Base-by-base conservation (phyloP, 2,113 vertebrate genomes). In the Marcusenius ussheri region DNA sequence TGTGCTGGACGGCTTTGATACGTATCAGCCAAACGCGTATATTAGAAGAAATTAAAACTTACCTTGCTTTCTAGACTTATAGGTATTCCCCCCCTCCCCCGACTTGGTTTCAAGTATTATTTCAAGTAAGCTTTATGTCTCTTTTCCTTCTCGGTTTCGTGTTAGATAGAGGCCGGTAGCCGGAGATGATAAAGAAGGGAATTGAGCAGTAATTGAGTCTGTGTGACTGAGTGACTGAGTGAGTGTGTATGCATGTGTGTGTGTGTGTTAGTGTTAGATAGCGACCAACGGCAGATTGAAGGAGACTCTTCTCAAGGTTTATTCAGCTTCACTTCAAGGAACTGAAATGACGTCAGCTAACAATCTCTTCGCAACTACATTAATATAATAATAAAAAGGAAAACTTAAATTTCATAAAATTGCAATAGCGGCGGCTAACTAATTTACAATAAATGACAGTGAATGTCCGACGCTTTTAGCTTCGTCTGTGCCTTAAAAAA, bases 281-380 rank as follows among this genome's bases (percentile, higher is more conserved):
- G 94, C 94, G 95, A 96, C 96, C 96, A 96, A 95, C 96, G 95
- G 97, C 97, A 96, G 95, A 97, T 95, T 96, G 95, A 95, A 96
- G 97, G 96, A 96, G 96, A 96, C 96, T 97, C 96, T 96, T 96
- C 97, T 96, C 97, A 95, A 96, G 97, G 96, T 96, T 97, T 96
- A 95, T 96, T 96, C 97, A 95, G 97, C 96, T 96, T 96, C 97
- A 96, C 96, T 98, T 98, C 96, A 97, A 97, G 96, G 97, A 97
- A 96, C 96, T 94, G 95, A 95, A 96, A 97, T 98, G 97, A 98
- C 97, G 97, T 98, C 97, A 98, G 93, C 96, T 95, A 93, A 94
- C 96, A 95, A 93, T 93, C 97, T 94, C 97, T 94, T 96, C 93
- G 95, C 96, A 95, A 94, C 94, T 84, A 90, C 50, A 90, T 53